These are phyloP conservation scores for Proterorhinus semilunaris DNA, from an alignment of 2,113 vertebrate species.

Conservation along the genomic window DNA sequence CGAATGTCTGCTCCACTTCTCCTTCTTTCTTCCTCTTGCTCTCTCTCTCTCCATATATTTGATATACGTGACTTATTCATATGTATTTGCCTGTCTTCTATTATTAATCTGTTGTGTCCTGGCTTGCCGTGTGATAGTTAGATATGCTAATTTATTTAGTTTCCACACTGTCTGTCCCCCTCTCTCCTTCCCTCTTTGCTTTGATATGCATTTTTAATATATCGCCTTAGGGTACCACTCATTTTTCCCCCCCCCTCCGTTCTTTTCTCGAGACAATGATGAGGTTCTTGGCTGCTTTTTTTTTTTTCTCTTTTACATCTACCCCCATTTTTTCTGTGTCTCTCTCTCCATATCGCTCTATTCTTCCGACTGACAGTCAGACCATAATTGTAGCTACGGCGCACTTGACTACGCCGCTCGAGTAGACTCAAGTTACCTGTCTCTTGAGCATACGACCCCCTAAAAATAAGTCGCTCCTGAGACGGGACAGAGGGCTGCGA, in stretches of 20 bases:
- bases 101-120: slow-evolving; percentile 67
- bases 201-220: slow-evolving; percentile 99
- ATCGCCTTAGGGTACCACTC: slow-evolving; percentile 89
- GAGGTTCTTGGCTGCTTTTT: slow-evolving; percentile 83
- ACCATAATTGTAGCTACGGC: slow-evolving; percentile 84
- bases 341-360: slow-evolving; percentile 65
- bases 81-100: slow-evolving; percentile 59
- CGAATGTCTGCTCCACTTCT: slow-evolving; percentile 10
- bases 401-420: slow-evolving; percentile 80
- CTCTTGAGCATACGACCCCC: too few relatives aligned
- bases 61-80: slow-evolving; percentile 59
- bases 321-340: not conserved
- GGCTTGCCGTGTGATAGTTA: slow-evolving; percentile 73
- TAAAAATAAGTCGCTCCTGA: too few relatives aligned
- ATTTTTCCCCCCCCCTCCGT: slow-evolving; percentile 80
- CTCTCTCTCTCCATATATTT: slow-evolving; percentile 35
- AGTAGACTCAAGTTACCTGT: not conserved
- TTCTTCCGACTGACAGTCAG: slow-evolving; percentile 80
- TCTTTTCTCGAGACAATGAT: slow-evolving; percentile 87
- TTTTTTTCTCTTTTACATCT: slow-evolving; percentile 27
- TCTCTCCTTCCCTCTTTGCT: slow-evolving; percentile 89
- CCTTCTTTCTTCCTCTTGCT: not conserved
- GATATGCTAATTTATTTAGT: slow-evolving; percentile 88
- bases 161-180: slow-evolving; percentile 83
- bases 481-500: too few relatives aligned